A percentile compares a stretch with the other conserved stretches of the same genome.
These are phyloP conservation scores for Argentina silus DNA, from an alignment of 2,797 vertebrate species.

Conservation along the genomic window DNA sequence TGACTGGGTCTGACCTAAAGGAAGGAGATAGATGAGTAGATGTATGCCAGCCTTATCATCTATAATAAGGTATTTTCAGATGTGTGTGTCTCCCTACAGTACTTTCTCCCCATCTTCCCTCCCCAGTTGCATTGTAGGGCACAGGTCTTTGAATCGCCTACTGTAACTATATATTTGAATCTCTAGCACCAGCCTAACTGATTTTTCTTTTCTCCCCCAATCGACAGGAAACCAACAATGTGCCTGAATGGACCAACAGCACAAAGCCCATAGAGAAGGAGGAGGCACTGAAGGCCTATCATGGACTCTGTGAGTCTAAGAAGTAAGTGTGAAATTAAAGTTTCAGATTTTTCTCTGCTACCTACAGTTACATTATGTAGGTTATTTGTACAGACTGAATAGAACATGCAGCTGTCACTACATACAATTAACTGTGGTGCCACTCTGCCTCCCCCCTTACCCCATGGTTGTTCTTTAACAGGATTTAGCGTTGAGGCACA, in stretches of 20 bases:
- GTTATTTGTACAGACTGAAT: not conserved
- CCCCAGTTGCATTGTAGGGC: not conserved
- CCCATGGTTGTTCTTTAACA: not conserved
- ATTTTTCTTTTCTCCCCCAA: not conserved
- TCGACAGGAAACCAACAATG: conserved; percentile 50
- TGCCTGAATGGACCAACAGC: conserved; percentile 73
- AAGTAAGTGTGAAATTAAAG: conserved; percentile 72
- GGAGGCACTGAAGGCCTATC: conserved; percentile 78
- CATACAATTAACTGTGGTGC: not conserved
- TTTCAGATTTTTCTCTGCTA: not conserved
- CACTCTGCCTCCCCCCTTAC: not conserved
- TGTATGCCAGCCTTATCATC: not conserved
- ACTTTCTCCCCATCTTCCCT: not conserved
- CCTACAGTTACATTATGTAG: not conserved
- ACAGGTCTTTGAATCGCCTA: no score
- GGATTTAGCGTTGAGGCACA: not conserved
- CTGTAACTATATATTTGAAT: no score
- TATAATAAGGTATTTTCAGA: not conserved
- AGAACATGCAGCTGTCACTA: not conserved
- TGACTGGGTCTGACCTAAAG: not conserved
- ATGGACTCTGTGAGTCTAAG: conserved; percentile 85
- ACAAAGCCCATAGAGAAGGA: conserved; percentile 80
- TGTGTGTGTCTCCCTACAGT: not conserved
- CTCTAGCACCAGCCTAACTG: no score
- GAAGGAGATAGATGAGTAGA: not conserved